Evolutionary conservation across 2,797 vertebrate genomes (phyloP).

Genomic region (Champsocephalus gunnari): DNA sequence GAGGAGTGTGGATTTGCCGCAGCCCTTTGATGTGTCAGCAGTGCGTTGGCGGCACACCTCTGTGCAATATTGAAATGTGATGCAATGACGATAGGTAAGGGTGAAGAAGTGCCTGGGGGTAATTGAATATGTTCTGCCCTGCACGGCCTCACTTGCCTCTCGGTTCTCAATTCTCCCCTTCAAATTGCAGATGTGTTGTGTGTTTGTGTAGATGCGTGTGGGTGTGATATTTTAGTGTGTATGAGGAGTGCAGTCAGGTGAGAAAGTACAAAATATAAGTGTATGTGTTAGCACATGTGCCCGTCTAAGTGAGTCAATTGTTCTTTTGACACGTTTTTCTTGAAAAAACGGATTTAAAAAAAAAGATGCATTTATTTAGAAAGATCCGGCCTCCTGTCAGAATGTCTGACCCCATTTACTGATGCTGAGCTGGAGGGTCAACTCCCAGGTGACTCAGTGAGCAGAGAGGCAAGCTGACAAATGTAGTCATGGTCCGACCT

Average conservation of each 20-base stretch:
- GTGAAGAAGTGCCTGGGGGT: constrained; percentile 71
- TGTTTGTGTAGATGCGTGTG: constrained; percentile 26
- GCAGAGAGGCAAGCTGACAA: constrained; percentile 63
- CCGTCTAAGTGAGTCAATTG: constrained; percentile 1
- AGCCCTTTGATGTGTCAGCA: constrained; percentile 85
- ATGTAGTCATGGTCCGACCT: constrained; percentile 69
- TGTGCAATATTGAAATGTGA: constrained; percentile 77
- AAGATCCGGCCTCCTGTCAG: constrained; percentile 37
- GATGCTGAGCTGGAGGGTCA: constrained; percentile 49
- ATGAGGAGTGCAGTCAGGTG: constrained; percentile 4
- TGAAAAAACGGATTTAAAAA: constrained; percentile 27
- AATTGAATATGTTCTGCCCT: constrained; percentile 70
- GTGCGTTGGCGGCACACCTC: constrained; percentile 69
- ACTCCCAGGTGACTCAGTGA: constrained; percentile 61
- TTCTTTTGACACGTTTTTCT: constrained; percentile 42
- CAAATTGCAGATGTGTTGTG: constrained; percentile 61
- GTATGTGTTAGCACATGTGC: neutral
- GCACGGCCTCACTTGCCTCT: constrained; percentile 44
- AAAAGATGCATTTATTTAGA: constrained; percentile 25
- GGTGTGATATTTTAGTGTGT: neutral
- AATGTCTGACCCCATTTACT: constrained; percentile 26
- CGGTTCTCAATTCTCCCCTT: constrained; percentile 58
- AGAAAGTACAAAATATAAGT: constrained; percentile 13
- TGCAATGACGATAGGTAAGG: constrained; percentile 71
- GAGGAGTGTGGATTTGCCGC: constrained; percentile 68